Evolutionary conservation across 2,888 invertebrate species (phyloP), one percentile per base, ranked within the genome.

Genomic region (Smittia sp.): DNA sequence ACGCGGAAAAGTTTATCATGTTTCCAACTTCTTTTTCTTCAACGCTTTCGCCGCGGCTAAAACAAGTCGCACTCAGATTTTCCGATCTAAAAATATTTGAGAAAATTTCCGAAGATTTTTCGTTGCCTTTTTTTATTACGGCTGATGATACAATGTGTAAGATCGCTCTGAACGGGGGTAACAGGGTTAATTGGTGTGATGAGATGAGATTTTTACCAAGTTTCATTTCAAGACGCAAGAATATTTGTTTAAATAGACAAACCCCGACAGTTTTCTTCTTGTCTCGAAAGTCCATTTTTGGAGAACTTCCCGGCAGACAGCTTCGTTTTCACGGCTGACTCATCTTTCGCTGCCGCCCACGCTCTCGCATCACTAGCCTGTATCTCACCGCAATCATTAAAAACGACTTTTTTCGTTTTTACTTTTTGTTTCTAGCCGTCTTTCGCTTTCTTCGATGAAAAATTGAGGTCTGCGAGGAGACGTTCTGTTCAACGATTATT

Each of bases 1-100:
- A 68, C 68, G 68, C 68, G 68, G 68, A 68, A 67, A 68, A 68
- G 46, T 46, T 46, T 46, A 46, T 46, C 15, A 46, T 46, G 15
- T 46, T 46, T 46, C 15, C 15, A n/a, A n/a, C 46, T 46, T 46
- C 46, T 11, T 46, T 46, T 46, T 46, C 46, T 7, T 46, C 6
- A 38, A n/a, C 32, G 32, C 32, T 39, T 39, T 66, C n/a, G 18
- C 39, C 66, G n/a, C 39, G 18, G 38, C 18, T 52, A 22, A 58
- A 24, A 11, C 13, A 65, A 65, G 11, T 32, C 27, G 27, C 15
- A 27, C 15, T 32, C n/a, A 13, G 25, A 25, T 15, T 65, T 65
- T 27, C 27, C 27, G 7, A 65, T 66, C 20, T 38, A 20, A 38
- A 66, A 20, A 39, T 38, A 24, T 63, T 63, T 22, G n/a, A 11